These are phyloP conservation scores for Oscheius sp. DNA, from an alignment of 2,888 invertebrate species.

Conservation along the genomic window DNA sequence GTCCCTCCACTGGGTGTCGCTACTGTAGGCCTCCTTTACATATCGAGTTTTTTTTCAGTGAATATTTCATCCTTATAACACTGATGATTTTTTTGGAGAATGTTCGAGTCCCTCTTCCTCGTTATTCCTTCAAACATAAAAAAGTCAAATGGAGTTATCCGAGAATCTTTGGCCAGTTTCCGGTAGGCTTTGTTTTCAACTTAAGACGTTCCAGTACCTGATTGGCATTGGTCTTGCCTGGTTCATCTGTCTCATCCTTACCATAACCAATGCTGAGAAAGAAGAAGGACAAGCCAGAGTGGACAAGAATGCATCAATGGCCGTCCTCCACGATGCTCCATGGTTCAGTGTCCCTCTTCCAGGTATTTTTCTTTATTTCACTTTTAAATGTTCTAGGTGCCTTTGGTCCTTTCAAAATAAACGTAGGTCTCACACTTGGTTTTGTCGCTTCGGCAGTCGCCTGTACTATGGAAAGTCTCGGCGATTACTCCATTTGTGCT, in stretches of 20 bases:
- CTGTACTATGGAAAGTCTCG: constrained; percentile 60
- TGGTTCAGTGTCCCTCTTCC: constrained; percentile 65
- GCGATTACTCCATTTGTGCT: constrained; percentile 49
- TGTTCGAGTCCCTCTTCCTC: constrained; percentile 56
- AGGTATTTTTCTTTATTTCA: constrained; percentile 37
- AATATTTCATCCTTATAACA: constrained; percentile 49
- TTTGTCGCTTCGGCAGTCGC: constrained; percentile 59
- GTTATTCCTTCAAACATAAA: constrained; percentile 33
- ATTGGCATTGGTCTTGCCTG: constrained; percentile 56
- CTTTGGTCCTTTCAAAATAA: constrained; percentile 52
- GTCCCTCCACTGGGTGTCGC: constrained; percentile 61
- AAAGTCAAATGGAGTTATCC: constrained; percentile 33
- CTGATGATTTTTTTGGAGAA: constrained; percentile 57
- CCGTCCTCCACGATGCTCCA: constrained; percentile 50
- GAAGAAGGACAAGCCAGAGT: constrained; percentile 48
- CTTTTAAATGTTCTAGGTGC: constrained; percentile 35
- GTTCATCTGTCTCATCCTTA: constrained; percentile 55
- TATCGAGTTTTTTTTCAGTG: constrained; percentile 32
- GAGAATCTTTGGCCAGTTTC: constrained; percentile 60
- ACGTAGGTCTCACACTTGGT: constrained; percentile 50
- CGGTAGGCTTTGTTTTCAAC: constrained; percentile 38
- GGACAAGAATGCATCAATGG: constrained; percentile 55
- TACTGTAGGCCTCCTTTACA: constrained; percentile 46
- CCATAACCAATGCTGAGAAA: constrained; percentile 50
- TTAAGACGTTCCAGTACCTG: constrained; percentile 49